phyloP scores from a whole-genome alignment of 2,797 vertebrate species.

The Enteromius paludinosus region DNA sequence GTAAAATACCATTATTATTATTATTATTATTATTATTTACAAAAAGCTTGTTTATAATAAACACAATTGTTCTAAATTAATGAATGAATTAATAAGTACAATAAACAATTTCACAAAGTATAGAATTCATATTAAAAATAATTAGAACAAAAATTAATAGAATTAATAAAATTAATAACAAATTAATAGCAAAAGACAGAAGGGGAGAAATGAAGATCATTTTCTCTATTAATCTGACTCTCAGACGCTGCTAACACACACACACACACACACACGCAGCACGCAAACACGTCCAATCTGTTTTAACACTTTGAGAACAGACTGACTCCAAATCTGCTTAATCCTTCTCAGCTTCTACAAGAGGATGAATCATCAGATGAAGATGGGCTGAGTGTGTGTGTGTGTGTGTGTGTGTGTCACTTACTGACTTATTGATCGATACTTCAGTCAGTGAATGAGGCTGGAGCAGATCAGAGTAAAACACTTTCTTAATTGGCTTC shows the following conservation, averaged over 20 bases:
- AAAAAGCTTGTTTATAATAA: too few species aligned
- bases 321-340: conserved; percentile 76
- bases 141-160: too few species aligned
- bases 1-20: too few species aligned
- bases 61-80: too few species aligned
- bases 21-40: too few species aligned
- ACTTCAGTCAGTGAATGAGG: conserved; percentile 34
- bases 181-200: conserved; percentile 43
- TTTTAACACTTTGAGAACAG: conserved; percentile 76
- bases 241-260: conserved; percentile 63
- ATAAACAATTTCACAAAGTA: not conserved
- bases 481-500: conserved; percentile 41
- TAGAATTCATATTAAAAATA: not conserved
- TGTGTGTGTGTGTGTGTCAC: conserved; percentile 19
- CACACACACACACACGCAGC: conserved; percentile 45
- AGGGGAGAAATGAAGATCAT: conserved; percentile 74
- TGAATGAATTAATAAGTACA: too few species aligned
- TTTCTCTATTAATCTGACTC: conserved; percentile 68
- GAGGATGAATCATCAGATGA: conserved; percentile 53
- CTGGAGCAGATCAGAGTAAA: conserved; percentile 36
- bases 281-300: conserved; percentile 65
- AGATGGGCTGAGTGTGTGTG: conserved; percentile 28
- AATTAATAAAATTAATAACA: too few species aligned
- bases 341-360: conserved; percentile 60
- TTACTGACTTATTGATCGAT: conserved; percentile 43